Percentiles rank a stretch among this genome's conserved stretches.
Evolutionary conservation across 2,888 invertebrate genomes (phyloP).

Genomic region (Acholoe squamosa): DNA sequence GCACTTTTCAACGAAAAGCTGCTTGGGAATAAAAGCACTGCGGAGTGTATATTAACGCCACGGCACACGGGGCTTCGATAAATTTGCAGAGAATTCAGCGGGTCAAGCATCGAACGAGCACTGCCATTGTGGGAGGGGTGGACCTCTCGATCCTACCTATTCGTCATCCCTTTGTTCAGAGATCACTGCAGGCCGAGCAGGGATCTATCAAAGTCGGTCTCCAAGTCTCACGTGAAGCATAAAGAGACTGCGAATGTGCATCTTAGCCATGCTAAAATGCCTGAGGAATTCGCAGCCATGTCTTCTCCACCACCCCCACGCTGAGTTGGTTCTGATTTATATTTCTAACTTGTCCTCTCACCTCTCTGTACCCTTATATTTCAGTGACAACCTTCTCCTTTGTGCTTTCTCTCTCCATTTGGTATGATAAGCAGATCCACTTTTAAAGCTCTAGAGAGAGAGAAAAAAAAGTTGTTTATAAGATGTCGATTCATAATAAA

Average conservation of each 20-base stretch:
- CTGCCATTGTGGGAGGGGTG: not conserved
- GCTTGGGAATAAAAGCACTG: too few species aligned
- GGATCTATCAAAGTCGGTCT: not conserved
- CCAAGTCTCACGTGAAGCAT: not conserved
- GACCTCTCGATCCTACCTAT: not conserved
- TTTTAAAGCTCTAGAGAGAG: too few species aligned
- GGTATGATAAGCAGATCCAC: too few species aligned
- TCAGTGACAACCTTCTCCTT: too few species aligned
- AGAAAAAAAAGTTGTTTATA: too few species aligned
- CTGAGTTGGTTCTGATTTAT: not conserved
- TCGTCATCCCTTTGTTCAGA: not conserved
- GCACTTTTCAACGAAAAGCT: too few species aligned
- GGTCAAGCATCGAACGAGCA: not conserved
- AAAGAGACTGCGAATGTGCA: not conserved
- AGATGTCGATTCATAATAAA: too few species aligned
- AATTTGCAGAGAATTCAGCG: not conserved
- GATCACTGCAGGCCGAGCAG: not conserved
- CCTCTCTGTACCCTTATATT: not conserved
- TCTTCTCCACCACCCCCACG: not conserved
- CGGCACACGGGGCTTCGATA: not conserved
- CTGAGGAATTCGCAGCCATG: constrained; percentile 20
- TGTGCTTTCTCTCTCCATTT: too few species aligned
- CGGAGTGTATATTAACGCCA: not conserved
- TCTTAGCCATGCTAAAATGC: not conserved
- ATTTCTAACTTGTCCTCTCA: not conserved